Evolutionary conservation across 2,113 vertebrate genomes (phyloP), one percentile per base, ranked within the genome.

Genomic region (Arenaria interpres): DNA sequence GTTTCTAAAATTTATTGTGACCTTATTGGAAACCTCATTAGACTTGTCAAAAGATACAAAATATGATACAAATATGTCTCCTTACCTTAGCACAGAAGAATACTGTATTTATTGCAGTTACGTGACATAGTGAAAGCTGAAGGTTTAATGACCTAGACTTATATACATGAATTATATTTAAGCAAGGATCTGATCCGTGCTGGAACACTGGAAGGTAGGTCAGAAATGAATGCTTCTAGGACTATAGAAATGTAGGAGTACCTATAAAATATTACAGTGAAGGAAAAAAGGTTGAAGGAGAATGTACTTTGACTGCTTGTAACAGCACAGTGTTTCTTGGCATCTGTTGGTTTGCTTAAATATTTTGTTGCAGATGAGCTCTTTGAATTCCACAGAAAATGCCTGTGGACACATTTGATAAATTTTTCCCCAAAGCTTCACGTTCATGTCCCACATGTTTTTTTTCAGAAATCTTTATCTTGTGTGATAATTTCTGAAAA

Each of bases 311-410:
- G 46, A 60, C 19, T 86, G 54, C 87, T 89, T 60, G 71, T 80
- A 96, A n/a, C 39, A 83, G 57, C 50, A 71, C 66, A 71, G 23
- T 72, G 35, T 30, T 25, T 84, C 56, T 77, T 92, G 88, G 78
- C 72, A 71, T 93, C 80, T 90, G 35, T 93, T 89, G 91, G 80
- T 94, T 94, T 81, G 20, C 80, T 88, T 89, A 64, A 86, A 69
- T 41, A 39, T 59, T 74, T 87, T 24, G 15, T 90, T 53, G 69
- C 69, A 82, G 28, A 30, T 76, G 68, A 56, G 46, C 46, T 60
- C 30, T 60, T 64, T n/a, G 57, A 54, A 50, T 37, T 59, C 25
- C 50, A 63, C 23, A 57, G 51, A 96, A 97, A 89, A 87, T 37
- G 39, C 25, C 64, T 87, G 74, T 95, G 75, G 68, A 85, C 10